These are phyloP conservation scores for Cydia strobilella DNA, from an alignment of 1,140 invertebrate genomes.

Conservation along the genomic window DNA sequence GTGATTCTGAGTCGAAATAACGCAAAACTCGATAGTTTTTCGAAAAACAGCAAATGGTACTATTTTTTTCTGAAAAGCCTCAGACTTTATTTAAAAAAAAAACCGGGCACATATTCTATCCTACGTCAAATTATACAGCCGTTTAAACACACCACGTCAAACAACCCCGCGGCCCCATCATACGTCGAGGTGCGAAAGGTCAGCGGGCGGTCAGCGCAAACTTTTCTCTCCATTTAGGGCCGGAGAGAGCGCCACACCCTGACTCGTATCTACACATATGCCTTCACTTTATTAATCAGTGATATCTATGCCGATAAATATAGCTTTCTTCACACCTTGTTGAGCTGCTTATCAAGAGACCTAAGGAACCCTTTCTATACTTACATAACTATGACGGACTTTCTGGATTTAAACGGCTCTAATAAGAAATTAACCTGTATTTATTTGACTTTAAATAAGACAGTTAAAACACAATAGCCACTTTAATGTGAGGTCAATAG, in stretches of 20 bases:
- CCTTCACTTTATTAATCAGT: constrained; percentile 31
- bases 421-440: too few species aligned
- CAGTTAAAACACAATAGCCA: too few species aligned
- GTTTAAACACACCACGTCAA: constrained; percentile 2
- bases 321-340: constrained; percentile 16
- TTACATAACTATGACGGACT: neutral
- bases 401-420: too few species aligned
- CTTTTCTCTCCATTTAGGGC: constrained; percentile 32
- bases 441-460: too few species aligned
- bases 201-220: constrained; percentile 26
- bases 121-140: neutral
- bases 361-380: neutral
- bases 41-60: too few species aligned
- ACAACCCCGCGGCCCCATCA: constrained; percentile 11
- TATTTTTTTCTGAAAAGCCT: too few species aligned
- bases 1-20: too few species aligned
- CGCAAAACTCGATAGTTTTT: too few species aligned
- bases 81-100: too few species aligned
- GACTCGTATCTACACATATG: constrained; percentile 2
- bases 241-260: constrained; percentile 20
- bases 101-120: neutral
- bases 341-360: neutral
- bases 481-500: too few species aligned
- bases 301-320: constrained; percentile 9
- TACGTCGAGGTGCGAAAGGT: constrained; percentile 27